Conservation (phyloP, 53 echinoderm and acorn worm species). For the Patiria pectinifera region DNA sequence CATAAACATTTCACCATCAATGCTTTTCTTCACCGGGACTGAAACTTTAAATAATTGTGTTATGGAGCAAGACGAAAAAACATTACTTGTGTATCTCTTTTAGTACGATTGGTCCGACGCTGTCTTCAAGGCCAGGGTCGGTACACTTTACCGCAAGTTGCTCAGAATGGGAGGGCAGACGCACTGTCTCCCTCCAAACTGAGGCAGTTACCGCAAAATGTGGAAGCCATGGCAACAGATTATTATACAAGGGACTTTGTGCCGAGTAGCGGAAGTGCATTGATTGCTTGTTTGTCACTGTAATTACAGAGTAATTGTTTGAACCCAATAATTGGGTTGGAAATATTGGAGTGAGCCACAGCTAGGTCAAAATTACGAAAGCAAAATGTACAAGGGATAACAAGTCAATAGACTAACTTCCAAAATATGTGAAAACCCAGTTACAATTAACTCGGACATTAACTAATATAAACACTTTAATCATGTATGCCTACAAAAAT, state of each 20-base stretch:
- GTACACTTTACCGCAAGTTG: not conserved
- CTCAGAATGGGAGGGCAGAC: not conserved
- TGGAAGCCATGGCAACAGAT: slow-evolving; percentile 1
- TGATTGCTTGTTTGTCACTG: slow-evolving; percentile 25
- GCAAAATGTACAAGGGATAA: not conserved
- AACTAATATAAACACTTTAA: no score
- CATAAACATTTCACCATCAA: no score
- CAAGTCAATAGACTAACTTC: no score
- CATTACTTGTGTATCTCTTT: not conserved
- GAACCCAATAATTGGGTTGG: not conserved
- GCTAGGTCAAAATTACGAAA: not conserved
- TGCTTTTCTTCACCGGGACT: no score
- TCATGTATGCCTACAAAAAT: no score
- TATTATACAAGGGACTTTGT: slow-evolving; percentile 26
- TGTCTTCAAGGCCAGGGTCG: not conserved
- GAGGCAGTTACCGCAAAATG: not conserved
- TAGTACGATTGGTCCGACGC: not conserved
- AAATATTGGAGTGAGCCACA: not conserved
- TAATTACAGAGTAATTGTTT: slow-evolving; percentile 13
- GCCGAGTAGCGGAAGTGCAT: not conserved
- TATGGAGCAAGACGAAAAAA: no score
- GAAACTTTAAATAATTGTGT: no score
- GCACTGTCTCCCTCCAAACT: not conserved
- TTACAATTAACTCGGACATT: no score
- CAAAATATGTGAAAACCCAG: no score